Percentiles rank a stretch among this genome's conserved stretches.
Evolutionary conservation across 2,113 vertebrate genomes (phyloP).

Genomic region (Cinclus mexicanus): DNA sequence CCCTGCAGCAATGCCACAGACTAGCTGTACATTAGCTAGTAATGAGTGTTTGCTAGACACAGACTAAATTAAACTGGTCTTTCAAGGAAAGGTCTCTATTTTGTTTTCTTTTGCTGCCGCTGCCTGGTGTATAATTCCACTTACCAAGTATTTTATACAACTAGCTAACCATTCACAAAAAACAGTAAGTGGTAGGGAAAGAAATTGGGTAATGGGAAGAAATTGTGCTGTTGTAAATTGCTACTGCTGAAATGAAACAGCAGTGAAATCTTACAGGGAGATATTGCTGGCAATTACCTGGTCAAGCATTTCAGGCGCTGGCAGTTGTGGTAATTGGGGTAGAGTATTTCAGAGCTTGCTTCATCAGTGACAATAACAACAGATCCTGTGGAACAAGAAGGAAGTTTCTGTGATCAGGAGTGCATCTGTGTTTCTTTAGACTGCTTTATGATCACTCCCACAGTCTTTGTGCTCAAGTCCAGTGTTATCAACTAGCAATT

Average conservation of each 20-base stretch:
- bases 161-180: background rate
- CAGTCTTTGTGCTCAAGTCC: background rate
- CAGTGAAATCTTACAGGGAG: background rate
- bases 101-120: background rate
- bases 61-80: conserved; percentile 12
- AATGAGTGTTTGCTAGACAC: conserved; percentile 5
- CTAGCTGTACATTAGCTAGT: background rate
- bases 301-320: conserved; percentile 74
- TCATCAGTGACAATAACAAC: conserved; percentile 83
- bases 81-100: background rate
- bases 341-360: conserved; percentile 87
- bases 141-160: background rate
- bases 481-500: background rate
- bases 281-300: conserved; percentile 71
- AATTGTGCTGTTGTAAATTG: conserved; percentile 3
- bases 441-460: background rate
- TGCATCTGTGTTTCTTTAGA: background rate
- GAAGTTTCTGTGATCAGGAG: background rate
- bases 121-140: background rate
- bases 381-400: conserved; percentile 68
- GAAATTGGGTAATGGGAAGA: background rate
- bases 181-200: background rate
- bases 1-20: background rate
- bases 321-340: conserved; percentile 89
- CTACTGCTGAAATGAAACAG: background rate